Evolutionary conservation across 53 echinoderm and acorn worm species (phyloP).

Genomic region (Mesocentrotus franciscanus): DNA sequence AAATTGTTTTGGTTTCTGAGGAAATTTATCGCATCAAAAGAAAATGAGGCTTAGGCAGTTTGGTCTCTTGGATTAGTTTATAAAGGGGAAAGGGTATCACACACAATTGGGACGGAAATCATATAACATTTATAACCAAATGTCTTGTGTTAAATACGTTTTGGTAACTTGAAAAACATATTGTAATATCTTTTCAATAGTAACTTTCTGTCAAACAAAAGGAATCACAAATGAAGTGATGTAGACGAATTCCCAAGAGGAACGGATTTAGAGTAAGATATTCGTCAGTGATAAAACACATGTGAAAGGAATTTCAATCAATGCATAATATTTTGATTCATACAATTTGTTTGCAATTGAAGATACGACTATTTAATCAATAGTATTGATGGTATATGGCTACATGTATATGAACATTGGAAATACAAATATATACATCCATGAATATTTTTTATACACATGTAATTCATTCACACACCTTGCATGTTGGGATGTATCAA

Average conservation of each 20-base stretch:
- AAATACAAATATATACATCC: slow-evolving; percentile 2
- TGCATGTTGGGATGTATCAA: neutral
- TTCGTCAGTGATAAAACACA: neutral
- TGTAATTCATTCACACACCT: slow-evolving; percentile 1
- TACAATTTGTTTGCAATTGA: neutral
- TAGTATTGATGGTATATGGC: neutral
- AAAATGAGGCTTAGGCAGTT: neutral
- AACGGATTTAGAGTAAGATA: neutral
- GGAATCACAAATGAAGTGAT: neutral
- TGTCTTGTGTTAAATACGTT: neutral
- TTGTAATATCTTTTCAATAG: neutral
- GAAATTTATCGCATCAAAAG: neutral
- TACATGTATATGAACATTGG: neutral
- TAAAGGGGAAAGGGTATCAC: neutral
- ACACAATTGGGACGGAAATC: slow-evolving; percentile 25
- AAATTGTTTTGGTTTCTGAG: too few relatives aligned
- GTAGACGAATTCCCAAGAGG: neutral
- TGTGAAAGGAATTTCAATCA: neutral
- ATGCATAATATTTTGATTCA: neutral
- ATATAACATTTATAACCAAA: neutral
- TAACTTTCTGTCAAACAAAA: neutral
- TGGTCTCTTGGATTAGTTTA: neutral
- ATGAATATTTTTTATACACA: neutral
- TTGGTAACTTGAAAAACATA: neutral
- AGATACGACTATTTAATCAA: neutral